These are phyloP conservation scores for Puma concolor DNA, from an alignment of 2,113 vertebrate species.

Conservation along the genomic window DNA sequence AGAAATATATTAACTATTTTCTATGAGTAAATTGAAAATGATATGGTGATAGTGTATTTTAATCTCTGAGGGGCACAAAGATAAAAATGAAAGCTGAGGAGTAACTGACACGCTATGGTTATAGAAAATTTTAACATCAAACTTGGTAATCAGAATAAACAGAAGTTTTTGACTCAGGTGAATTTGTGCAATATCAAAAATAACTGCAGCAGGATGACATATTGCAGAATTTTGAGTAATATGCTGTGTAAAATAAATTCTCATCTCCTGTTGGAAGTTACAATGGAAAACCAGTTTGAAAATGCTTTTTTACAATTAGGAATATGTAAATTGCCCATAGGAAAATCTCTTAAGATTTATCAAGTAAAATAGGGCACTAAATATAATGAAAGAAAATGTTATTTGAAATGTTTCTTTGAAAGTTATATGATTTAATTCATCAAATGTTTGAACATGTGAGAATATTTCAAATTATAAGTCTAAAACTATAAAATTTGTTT, in stretches of 20 bases:
- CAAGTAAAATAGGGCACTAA: neutral
- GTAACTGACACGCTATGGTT: neutral
- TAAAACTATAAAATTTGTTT: neutral
- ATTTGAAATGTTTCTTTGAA: neutral
- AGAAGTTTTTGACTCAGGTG: neutral
- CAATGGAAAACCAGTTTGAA: neutral
- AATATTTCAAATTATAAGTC: neutral
- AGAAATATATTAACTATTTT: neutral
- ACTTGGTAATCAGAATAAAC: neutral
- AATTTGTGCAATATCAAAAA: neutral
- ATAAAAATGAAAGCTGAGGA: neutral
- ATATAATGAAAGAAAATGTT: neutral
- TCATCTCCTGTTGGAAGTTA: neutral
- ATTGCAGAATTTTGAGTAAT: neutral
- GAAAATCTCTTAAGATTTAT: neutral
- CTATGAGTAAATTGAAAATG: neutral
- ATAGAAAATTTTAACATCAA: neutral
- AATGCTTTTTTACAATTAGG: neutral
- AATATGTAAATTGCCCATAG: neutral
- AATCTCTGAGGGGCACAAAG: neutral
- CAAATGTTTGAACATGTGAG: neutral
- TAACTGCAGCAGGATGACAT: neutral
- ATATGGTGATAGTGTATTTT: neutral
- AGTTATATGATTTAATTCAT: neutral
- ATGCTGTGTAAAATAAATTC: neutral